Percentiles rank a stretch among this genome's conserved stretches.
Evolutionary conservation across 2,888 invertebrate species (phyloP).

Genomic region (Steromphala cineraria): DNA sequence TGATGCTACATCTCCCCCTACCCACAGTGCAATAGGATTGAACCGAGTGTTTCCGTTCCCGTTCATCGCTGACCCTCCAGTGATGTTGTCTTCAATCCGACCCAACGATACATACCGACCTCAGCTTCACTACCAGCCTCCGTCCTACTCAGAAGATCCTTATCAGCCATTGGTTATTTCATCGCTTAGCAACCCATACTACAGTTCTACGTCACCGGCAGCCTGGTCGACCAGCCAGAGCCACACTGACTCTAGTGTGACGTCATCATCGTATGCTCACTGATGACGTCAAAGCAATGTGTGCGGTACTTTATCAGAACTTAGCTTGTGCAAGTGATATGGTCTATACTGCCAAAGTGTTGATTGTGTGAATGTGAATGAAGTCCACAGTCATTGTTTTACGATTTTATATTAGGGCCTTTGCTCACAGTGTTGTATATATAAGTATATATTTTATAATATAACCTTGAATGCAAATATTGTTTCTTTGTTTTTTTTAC

Average conservation of each 20-base stretch:
- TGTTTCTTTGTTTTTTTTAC: too few species aligned
- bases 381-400: not conserved
- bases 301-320: too few species aligned
- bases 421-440: too few species aligned
- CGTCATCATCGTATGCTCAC: not conserved
- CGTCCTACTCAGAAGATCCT: slow-evolving; percentile 47
- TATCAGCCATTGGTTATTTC: slow-evolving; percentile 60
- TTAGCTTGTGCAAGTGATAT: too few species aligned
- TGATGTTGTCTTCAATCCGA: slow-evolving; percentile 56
- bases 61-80: slow-evolving; percentile 60
- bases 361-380: not conserved
- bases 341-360: too few species aligned
- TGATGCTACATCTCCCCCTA: not conserved
- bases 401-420: too few species aligned
- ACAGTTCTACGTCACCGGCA: slow-evolving; percentile 38
- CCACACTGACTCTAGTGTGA: not conserved
- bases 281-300: not conserved
- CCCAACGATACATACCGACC: slow-evolving; percentile 50
- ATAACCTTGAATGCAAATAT: too few species aligned
- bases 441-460: too few species aligned
- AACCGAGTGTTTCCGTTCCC: slow-evolving; percentile 61
- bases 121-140: slow-evolving; percentile 45
- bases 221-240: slow-evolving; percentile 11
- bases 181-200: slow-evolving; percentile 61
- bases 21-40: slow-evolving; percentile 28